Evolutionary conservation across 2,113 vertebrate genomes (phyloP).

Genomic region (Pelecanoides urinatrix): DNA sequence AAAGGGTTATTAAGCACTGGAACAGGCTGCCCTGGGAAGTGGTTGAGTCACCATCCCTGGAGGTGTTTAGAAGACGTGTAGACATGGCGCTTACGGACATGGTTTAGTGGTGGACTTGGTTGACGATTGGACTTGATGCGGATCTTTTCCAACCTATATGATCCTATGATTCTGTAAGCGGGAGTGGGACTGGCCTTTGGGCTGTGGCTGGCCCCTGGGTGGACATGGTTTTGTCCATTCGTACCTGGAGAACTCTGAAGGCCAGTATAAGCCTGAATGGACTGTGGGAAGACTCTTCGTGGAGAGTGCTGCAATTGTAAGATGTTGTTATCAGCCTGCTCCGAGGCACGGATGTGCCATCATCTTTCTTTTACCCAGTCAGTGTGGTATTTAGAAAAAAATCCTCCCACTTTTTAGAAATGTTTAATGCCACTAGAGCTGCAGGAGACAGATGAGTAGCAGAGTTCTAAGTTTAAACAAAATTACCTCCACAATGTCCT

Average conservation of each 20-base stretch:
- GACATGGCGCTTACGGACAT: not conserved
- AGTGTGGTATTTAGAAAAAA: not conserved
- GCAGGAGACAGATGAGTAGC: not conserved
- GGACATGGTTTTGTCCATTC: not conserved
- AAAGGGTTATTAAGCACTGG: too few relatives aligned
- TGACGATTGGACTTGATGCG: not conserved
- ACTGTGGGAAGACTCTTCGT: not conserved
- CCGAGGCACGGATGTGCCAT: not conserved
- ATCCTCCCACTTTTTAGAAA: not conserved
- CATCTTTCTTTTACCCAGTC: not conserved
- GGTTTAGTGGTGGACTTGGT: not conserved
- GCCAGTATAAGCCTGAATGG: not conserved
- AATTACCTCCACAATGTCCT: not conserved
- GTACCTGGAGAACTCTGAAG: not conserved
- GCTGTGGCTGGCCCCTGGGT: not conserved
- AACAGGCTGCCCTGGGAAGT: too few relatives aligned
- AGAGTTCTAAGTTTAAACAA: not conserved
- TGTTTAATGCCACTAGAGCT: not conserved
- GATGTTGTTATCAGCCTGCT: not conserved
- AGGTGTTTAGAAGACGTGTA: too few relatives aligned
- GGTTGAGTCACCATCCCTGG: too few relatives aligned
- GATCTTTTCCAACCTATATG: not conserved
- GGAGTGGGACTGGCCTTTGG: not conserved
- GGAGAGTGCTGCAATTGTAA: not conserved
- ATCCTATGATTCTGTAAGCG: rapidly evolving